Conservation (phyloP, 1,140 invertebrate species). For the Charaxes varanes region DNA sequence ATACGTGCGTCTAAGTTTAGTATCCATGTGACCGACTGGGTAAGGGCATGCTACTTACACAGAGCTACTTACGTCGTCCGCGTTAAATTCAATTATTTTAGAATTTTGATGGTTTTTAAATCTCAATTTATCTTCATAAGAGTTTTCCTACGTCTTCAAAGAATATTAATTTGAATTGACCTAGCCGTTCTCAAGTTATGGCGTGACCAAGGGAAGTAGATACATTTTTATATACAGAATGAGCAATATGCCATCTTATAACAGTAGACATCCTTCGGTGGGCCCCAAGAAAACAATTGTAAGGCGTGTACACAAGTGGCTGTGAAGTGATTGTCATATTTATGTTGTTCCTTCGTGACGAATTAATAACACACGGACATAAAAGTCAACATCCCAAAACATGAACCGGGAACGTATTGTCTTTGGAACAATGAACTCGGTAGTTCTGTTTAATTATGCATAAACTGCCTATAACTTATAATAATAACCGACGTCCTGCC, state of each 20-base stretch:
- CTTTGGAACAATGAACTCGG: constrained; percentile 44
- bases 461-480: constrained; percentile 12
- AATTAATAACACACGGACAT: constrained; percentile 41
- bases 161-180: no score
- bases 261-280: constrained; percentile 8
- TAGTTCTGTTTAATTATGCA: constrained; percentile 25
- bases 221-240: no score
- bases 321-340: constrained; percentile 22
- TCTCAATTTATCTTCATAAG: no score
- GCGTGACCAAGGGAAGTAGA: no score
- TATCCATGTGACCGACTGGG: constrained; percentile 13
- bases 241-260: no score
- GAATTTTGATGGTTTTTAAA: no score
- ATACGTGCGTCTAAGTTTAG: constrained; percentile 14
- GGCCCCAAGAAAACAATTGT: constrained; percentile 35
- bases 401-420: constrained; percentile 49
- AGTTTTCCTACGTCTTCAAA: no score
- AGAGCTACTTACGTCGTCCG: no score
- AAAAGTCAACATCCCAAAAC: constrained; percentile 46
- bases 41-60: constrained; percentile 7
- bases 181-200: no score
- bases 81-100: no score
- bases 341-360: constrained; percentile 25
- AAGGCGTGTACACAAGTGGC: constrained; percentile 27
- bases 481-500: background rate